Conservation (phyloP, 2,797 vertebrate species). For the Myotis planiceps region DNA sequence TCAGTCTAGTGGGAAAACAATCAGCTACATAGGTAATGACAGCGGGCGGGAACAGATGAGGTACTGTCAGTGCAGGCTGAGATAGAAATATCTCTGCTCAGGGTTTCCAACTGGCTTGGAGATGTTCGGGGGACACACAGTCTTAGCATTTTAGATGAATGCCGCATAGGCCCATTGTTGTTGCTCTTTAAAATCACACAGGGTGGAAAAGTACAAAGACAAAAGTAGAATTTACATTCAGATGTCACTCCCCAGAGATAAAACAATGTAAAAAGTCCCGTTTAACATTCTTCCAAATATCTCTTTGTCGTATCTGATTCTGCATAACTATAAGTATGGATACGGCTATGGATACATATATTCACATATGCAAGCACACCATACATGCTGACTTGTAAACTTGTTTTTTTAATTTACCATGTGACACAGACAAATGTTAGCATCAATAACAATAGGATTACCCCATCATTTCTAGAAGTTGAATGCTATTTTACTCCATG, state of each 20-base stretch:
- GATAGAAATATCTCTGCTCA: not conserved
- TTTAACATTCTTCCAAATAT: not conserved
- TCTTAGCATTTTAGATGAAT: not conserved
- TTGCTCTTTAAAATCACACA: not conserved
- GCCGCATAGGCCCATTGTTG: not conserved
- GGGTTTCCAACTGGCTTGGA: not conserved
- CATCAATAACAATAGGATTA: not conserved
- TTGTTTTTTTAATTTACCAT: not conserved
- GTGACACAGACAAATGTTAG: not conserved
- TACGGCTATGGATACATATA: not conserved
- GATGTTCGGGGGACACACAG: not conserved
- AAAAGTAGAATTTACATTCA: not conserved
- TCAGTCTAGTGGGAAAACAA: not conserved
- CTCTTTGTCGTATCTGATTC: not conserved
- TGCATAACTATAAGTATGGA: not conserved
- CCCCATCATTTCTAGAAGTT: not conserved
- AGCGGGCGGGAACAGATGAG: not conserved
- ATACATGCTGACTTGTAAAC: not conserved
- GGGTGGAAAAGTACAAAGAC: not conserved
- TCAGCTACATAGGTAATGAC: not conserved
- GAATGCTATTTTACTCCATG: not conserved
- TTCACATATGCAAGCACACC: not conserved
- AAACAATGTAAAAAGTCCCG: not conserved
- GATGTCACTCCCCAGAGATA: not conserved
- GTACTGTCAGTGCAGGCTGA: not conserved